A percentile compares a stretch with the other conserved stretches of the same genome.
Evolutionary conservation across 2,113 vertebrate species (phyloP).

Genomic region (Heloderma charlesbogerti): DNA sequence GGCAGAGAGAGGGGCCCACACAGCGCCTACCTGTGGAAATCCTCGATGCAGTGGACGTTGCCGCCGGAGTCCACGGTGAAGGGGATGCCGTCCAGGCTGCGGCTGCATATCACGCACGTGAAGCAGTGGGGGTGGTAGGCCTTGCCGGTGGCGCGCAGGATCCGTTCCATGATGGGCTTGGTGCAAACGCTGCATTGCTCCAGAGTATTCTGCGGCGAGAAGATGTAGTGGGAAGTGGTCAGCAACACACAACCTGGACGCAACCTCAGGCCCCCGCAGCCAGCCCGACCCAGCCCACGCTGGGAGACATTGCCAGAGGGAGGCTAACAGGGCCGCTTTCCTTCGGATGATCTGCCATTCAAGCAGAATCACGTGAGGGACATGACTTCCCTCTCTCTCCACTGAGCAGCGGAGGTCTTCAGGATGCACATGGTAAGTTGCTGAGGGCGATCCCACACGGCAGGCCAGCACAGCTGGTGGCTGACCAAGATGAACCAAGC

Average conservation of each 20-base stretch:
- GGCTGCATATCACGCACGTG: conserved; percentile 95
- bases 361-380: not conserved
- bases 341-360: not conserved
- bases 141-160: conserved; percentile 95
- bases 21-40: conserved; percentile 93
- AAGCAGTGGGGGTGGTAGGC: conserved; percentile 99
- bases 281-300: too few relatives aligned
- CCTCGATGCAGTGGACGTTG: conserved; percentile 98
- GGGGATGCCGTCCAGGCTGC: conserved; percentile 96
- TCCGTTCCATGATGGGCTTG: conserved; percentile 98
- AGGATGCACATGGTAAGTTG: not conserved
- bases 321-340: not conserved
- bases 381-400: not conserved
- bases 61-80: conserved; percentile 96
- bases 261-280: not conserved
- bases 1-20: not conserved
- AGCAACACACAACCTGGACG: not conserved
- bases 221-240: not conserved
- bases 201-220: conserved; percentile 88
- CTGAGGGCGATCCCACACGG: not conserved
- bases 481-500: conserved; percentile 22
- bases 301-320: not conserved
- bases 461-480: not conserved
- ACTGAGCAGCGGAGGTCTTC: not conserved
- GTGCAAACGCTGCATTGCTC: conserved; percentile 94